Conservation (phyloP, 2,113 vertebrate species). For the Anarhynchus alexandrinus region DNA sequence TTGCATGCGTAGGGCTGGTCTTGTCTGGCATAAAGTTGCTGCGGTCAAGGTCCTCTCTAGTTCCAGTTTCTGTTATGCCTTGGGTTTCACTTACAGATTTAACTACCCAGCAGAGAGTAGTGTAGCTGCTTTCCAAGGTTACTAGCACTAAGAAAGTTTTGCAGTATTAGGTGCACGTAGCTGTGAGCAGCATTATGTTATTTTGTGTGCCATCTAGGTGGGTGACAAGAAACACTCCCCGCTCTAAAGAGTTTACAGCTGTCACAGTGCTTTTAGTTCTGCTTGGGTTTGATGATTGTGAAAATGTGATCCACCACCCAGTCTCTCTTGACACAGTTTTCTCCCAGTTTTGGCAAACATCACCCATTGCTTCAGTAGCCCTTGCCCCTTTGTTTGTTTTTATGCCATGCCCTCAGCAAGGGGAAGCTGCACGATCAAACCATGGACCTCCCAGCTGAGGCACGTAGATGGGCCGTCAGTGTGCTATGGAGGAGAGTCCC, state of each 20-base stretch:
- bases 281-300: background rate
- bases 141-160: background rate
- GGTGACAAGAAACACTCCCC: background rate
- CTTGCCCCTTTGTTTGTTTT: background rate
- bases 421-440: background rate
- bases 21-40: background rate
- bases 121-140: background rate
- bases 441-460: background rate
- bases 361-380: background rate
- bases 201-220: background rate
- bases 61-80: background rate
- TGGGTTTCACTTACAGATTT: background rate
- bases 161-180: background rate
- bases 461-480: background rate
- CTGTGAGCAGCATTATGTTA: background rate
- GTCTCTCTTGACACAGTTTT: background rate
- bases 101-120: background rate
- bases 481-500: background rate
- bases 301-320: rapidly evolving
- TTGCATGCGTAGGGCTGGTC: background rate
- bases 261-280: background rate
- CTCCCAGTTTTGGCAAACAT: background rate
- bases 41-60: background rate
- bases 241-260: background rate
- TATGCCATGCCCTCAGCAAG: background rate